Base-by-base conservation (phyloP, 2,113 vertebrate species). In the Myrmecophaga tridactyla region DNA sequence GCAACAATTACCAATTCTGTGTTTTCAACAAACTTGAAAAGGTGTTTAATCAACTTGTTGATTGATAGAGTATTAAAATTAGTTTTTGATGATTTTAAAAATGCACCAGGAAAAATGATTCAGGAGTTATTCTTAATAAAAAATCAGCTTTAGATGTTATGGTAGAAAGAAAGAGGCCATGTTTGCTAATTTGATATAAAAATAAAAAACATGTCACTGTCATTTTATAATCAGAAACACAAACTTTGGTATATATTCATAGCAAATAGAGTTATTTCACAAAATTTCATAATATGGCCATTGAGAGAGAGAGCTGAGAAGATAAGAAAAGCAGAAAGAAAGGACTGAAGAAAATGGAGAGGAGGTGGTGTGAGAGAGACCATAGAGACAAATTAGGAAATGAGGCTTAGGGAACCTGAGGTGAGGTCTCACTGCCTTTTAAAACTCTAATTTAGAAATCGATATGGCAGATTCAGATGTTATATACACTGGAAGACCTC, bases 1-100 rank as follows among this genome's bases (percentile, higher is more conserved):
- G 46, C 70, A 43, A 67, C n/a, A 76, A 18, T 75, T 90, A 86
- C n/a, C 39, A 87, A 65, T 69, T 70, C 25, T 36, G 17, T 81
- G 25, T 29, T 96, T 92, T 90, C 63, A 77, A 88, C 43, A 80
- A 82, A 86, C 76, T 21, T 80, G 58, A 67, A 94, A 88, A 80
- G 31, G 23, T 53, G 86, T 15, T 84, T 93, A 78, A 62, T 62
- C 31, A 41, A 48, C 39, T 63, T 92, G n/a, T 92, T 93, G 53
- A 65, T 80, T 89, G 93, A 46, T 58, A 70, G 36, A 93, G 75
- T 48, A 94, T 94, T 95, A 95, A 96, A 89, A 85, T 36, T 51
- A 85, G 43, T 67, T 92, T 39, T 86, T 48, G 51, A 43, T 58
- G 17, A 86, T 58, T 82, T 48, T 60, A 67, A 91, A 63, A 81